These are phyloP conservation scores for Lagopus muta DNA, from an alignment of 2,113 vertebrate species.

Conservation along the genomic window DNA sequence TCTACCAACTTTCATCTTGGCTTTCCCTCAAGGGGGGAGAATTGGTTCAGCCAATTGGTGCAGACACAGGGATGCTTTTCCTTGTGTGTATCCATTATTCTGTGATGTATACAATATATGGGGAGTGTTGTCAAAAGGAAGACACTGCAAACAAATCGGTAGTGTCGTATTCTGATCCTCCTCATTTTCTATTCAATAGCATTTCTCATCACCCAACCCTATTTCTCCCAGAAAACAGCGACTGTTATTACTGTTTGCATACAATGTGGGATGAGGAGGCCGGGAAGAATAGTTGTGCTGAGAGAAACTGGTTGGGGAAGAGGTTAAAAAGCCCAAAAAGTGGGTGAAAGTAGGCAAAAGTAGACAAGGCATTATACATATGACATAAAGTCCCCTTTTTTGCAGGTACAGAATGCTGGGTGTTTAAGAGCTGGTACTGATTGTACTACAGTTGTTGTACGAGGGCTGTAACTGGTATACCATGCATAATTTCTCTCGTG, in stretches of 20 bases:
- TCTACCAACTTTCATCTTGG: not conserved
- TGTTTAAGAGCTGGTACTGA: not conserved
- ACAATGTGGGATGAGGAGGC: not conserved
- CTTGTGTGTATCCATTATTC: not conserved
- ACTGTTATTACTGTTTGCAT: not conserved
- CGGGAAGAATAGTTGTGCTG: not conserved
- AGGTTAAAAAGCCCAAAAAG: not conserved
- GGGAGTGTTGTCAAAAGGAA: not conserved
- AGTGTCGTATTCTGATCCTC: not conserved
- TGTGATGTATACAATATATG: not conserved
- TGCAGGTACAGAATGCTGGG: not conserved
- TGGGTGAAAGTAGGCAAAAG: not conserved
- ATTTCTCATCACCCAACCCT: not conserved
- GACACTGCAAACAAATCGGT: not conserved
- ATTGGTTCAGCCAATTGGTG: not conserved
- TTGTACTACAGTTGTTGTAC: not conserved
- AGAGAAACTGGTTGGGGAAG: not conserved
- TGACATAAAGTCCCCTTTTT: not conserved
- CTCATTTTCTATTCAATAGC: not conserved
- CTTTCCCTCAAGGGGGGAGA: not conserved
- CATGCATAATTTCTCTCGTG: not conserved
- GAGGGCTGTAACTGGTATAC: not conserved
- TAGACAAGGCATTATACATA: not conserved
- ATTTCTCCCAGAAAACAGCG: not conserved
- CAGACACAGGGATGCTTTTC: not conserved